phyloP scores from a whole-genome alignment of 2,797 vertebrate genomes.

The Catamblyrhynchus diadema region DNA sequence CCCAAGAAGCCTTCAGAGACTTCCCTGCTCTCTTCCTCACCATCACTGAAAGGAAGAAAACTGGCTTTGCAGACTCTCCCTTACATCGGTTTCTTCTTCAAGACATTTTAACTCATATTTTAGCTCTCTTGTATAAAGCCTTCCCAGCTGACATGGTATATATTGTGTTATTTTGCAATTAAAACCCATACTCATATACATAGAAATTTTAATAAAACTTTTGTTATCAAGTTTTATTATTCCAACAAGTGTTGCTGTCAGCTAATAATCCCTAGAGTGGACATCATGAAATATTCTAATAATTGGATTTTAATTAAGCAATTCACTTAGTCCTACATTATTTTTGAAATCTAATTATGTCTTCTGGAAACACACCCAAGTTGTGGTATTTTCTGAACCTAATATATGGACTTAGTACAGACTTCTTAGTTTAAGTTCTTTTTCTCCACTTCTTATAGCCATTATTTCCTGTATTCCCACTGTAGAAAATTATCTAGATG shows the following conservation, averaged over 20 bases:
- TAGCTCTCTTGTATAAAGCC: background rate
- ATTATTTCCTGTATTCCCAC: slow-evolving; percentile 33
- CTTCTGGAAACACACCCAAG: slow-evolving; percentile 33
- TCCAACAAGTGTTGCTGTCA: slow-evolving; percentile 64
- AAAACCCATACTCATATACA: background rate
- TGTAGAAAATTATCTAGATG: background rate
- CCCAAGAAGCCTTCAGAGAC: background rate
- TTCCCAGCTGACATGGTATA: background rate
- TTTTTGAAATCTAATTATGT: slow-evolving; percentile 65
- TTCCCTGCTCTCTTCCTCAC: background rate
- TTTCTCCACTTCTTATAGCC: background rate
- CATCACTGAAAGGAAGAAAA: background rate
- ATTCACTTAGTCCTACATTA: slow-evolving; percentile 60
- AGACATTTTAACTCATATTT: background rate
- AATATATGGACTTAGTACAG: background rate
- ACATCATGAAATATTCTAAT: slow-evolving; percentile 55
- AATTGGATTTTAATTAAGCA: slow-evolving; percentile 72
- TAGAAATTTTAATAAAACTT: slow-evolving; percentile 28
- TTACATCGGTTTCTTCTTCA: background rate
- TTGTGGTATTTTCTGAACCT: slow-evolving; percentile 33
- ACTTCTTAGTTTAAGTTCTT: background rate
- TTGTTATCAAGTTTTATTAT: slow-evolving; percentile 58
- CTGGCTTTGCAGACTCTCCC: background rate
- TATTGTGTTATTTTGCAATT: background rate
- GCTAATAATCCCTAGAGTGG: slow-evolving; percentile 57